phyloP scores from a whole-genome alignment of 2,888 invertebrate genomes.

The Lamellibrachia satsuma region DNA sequence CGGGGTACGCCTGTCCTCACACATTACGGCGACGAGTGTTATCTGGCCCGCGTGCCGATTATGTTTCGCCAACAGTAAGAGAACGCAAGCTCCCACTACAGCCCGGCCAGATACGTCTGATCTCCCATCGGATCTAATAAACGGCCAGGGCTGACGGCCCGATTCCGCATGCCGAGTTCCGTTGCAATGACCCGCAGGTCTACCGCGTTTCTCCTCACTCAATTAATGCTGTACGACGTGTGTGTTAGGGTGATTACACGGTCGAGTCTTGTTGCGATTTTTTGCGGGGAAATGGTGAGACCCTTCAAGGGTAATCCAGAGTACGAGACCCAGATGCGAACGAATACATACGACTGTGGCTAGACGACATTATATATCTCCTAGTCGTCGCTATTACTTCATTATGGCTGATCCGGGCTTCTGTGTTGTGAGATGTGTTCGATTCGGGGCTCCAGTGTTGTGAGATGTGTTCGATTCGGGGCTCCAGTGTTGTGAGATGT shows the following conservation, averaged over 20 bases:
- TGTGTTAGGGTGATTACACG: not conserved
- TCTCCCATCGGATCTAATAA: not conserved
- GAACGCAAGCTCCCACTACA: not conserved
- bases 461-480: too few relatives aligned
- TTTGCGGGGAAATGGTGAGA: not conserved
- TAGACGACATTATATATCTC: not conserved
- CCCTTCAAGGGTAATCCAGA: not conserved
- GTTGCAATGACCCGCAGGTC: not conserved
- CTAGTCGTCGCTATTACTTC: not conserved
- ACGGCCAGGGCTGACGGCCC: not conserved
- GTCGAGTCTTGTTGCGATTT: not conserved
- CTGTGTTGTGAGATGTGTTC: too few relatives aligned
- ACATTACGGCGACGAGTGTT: not conserved
- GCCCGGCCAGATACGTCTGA: not conserved
- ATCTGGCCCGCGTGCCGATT: not conserved
- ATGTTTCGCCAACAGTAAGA: not conserved
- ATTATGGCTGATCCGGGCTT: not conserved
- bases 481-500: too few relatives aligned
- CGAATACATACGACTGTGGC: not conserved
- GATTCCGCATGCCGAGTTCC: not conserved
- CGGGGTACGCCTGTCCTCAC: not conserved
- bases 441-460: too few relatives aligned
- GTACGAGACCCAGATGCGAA: not conserved
- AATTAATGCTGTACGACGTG: not conserved
- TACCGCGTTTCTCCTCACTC: not conserved